Evolutionary conservation across 2,797 vertebrate species (phyloP).

Genomic region (Phrynocephalus forsythii): DNA sequence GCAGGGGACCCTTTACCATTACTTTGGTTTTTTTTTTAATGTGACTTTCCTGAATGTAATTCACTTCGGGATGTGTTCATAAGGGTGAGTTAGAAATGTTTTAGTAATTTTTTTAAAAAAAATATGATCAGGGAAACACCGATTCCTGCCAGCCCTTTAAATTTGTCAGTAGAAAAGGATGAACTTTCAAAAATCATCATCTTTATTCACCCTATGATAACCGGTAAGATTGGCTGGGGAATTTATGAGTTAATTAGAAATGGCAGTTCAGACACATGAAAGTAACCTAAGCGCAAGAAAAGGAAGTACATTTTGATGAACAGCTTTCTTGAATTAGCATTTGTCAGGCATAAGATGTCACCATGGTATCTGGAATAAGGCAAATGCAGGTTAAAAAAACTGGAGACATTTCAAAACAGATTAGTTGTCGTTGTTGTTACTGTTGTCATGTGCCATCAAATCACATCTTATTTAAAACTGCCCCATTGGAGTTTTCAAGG

Average conservation of each 20-base stretch:
- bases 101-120: too few relatives aligned
- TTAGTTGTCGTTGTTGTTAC: too few relatives aligned
- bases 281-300: background rate
- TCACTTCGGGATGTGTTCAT: too few relatives aligned
- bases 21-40: too few relatives aligned
- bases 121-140: too few relatives aligned
- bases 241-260: slow-evolving; percentile 27
- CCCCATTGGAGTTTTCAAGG: too few relatives aligned
- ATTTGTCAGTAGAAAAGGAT: background rate
- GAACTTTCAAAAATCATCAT: background rate
- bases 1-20: too few relatives aligned
- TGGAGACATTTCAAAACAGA: background rate
- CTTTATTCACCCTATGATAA: slow-evolving; percentile 18
- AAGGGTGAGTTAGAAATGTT: too few relatives aligned
- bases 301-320: slow-evolving; percentile 9
- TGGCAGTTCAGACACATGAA: slow-evolving; percentile 12
- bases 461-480: too few relatives aligned
- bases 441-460: too few relatives aligned
- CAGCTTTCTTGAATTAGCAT: slow-evolving; percentile 18
- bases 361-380: background rate
- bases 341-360: background rate
- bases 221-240: background rate
- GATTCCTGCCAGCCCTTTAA: background rate
- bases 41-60: too few relatives aligned
- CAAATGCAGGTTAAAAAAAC: background rate